A percentile compares a stretch with the other conserved stretches of the same genome.
Evolutionary conservation across 2,888 invertebrate genomes (phyloP).

Genomic region (Calameuta pallipes): DNA sequence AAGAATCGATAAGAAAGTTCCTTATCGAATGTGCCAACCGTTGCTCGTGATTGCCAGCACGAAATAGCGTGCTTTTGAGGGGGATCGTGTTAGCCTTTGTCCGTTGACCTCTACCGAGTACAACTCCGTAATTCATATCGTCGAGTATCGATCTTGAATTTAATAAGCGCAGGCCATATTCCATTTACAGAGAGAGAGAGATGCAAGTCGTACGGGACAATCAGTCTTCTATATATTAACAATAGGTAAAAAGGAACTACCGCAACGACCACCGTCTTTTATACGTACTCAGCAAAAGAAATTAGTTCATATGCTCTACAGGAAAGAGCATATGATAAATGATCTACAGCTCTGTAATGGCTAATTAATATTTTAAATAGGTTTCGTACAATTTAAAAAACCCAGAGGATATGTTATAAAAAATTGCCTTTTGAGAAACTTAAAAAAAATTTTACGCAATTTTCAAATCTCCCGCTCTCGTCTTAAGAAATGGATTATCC

Average conservation of each 20-base stretch:
- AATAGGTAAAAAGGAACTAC: not conserved
- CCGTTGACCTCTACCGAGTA: not conserved
- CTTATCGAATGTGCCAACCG: not conserved
- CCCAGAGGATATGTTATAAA: too few relatives aligned
- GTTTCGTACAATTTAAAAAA: too few relatives aligned
- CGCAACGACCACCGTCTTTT: not conserved
- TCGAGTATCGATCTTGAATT: conserved; percentile 2
- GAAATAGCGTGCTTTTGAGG: not conserved
- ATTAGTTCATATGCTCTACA: not conserved
- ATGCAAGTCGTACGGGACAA: not conserved
- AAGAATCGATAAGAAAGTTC: not conserved
- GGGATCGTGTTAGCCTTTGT: not conserved
- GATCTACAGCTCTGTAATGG: too few relatives aligned
- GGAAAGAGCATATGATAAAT: not conserved
- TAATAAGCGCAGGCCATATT: not conserved
- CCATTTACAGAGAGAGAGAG: not conserved
- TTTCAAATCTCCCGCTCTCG: not conserved
- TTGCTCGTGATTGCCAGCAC: not conserved
- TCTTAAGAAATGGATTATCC: not conserved
- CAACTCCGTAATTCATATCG: not conserved
- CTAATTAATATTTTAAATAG: too few relatives aligned
- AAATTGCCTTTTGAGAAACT: too few relatives aligned
- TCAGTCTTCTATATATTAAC: not conserved
- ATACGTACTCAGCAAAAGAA: not conserved
- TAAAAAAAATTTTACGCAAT: not conserved